Conservation (phyloP, 2,888 invertebrate genomes). For the Sinopyrophorus schimmeli region DNA sequence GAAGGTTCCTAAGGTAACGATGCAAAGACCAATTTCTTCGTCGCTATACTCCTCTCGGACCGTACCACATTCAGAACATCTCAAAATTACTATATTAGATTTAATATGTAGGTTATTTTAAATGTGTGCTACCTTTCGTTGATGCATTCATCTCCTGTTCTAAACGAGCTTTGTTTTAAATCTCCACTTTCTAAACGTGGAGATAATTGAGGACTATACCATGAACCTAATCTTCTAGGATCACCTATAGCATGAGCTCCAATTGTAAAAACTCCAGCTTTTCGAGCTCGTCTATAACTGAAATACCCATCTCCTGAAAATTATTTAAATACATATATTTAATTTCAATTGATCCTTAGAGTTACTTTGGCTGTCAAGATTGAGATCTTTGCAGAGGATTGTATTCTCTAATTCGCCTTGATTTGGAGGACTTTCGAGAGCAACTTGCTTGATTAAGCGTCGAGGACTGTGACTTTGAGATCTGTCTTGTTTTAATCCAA, state of each 20-base stretch:
- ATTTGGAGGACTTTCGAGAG: conserved; percentile 68
- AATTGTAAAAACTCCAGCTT: conserved; percentile 60
- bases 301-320: conserved; percentile 47
- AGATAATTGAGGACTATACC: conserved; percentile 56
- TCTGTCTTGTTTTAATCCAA: conserved; percentile 38
- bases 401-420: conserved; percentile 49
- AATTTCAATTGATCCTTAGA: too few relatives aligned
- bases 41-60: conserved; percentile 92
- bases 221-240: conserved; percentile 60
- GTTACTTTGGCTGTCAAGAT: conserved; percentile 49
- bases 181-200: conserved; percentile 49
- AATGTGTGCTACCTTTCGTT: conserved; percentile 60
- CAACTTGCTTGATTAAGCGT: conserved; percentile 70
- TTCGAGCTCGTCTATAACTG: conserved; percentile 60
- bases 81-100: conserved; percentile 26
- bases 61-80: conserved; percentile 89
- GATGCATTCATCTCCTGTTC: conserved; percentile 73
- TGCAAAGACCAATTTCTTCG: conserved; percentile 92
- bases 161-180: conserved; percentile 64
- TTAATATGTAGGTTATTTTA: neutral
- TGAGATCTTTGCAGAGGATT: conserved; percentile 40
- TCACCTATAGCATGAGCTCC: conserved; percentile 60
- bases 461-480: conserved; percentile 65
- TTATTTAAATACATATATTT: too few relatives aligned
- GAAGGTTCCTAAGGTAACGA: conserved; percentile 92